Base-by-base conservation (phyloP, 2,888 invertebrate species). In the Acleris holmiana region DNA sequence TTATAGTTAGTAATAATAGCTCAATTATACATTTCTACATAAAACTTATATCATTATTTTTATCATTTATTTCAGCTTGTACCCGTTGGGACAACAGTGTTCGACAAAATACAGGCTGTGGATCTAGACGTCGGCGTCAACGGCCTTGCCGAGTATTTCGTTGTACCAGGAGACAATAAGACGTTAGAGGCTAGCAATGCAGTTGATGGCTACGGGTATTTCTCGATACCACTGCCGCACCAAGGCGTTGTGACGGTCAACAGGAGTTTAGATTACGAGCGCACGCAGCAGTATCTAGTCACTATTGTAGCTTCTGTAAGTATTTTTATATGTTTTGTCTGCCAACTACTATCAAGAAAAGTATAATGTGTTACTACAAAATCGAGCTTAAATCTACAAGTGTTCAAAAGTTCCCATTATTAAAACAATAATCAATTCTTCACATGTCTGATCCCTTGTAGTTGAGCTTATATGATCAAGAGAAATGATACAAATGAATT, bases 71-170 rank as follows among this genome's bases (percentile, higher is more conserved):
- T 92, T 93, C 93, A 98, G 97, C 93, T 97, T 71, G 96, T 97
- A 59, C 97, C 97, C 51, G 94, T 98, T 66, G 98, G 97, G 44
- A 96, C 97, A 15, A 97, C 97, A 21, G 95, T 98, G 75, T 98
- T 97, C 89, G 95, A 96, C 74, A 95, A 95, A 69, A 94, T 98
- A 67, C 94, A 95, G 68, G 97, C 98, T 0, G 91, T 94, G 62
- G 98, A 98, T 82, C 95, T 95, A 61, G 98, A 98, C 83, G 96
- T 97, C 1, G 97, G 98, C 50, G 97, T 97, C 69, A 98, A 98
- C 82, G 97, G 97, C 50, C 93, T 97, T 50, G 95, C 98, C 2
- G 98, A 98, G 81, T 98, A 98, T 86, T 96, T 95, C 72, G 95
- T 98, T 69, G 94, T 96, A 67, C 95, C 96, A 73, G 95, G 96